Evolutionary conservation across 2,113 vertebrate species (phyloP).

Genomic region (Rhinolophus sinicus): DNA sequence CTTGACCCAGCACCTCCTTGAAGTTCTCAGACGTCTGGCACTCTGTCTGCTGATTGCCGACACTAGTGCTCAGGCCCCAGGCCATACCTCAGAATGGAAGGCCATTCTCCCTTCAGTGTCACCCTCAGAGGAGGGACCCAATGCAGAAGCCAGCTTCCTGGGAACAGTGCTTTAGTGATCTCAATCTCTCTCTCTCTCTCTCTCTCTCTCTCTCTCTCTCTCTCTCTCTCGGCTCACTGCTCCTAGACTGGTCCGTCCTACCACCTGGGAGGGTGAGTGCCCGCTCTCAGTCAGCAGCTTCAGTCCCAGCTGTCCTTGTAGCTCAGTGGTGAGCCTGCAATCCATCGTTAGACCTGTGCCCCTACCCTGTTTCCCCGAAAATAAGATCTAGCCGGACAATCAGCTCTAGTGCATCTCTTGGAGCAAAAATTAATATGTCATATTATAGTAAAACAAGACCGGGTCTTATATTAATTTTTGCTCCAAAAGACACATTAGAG

Average conservation of each 20-base stretch:
- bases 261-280: no score
- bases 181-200: no score
- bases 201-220: no score
- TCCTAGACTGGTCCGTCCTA: not conserved
- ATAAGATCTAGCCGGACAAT: no score
- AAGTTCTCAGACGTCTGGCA: not conserved
- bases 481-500: no score
- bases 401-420: no score
- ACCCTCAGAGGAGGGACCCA: not conserved
- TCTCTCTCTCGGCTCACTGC: not conserved
- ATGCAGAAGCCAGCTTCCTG: not conserved
- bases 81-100: not conserved
- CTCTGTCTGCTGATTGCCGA: not conserved
- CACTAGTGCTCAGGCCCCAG: not conserved
- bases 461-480: no score
- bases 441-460: no score
- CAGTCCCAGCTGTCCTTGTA: not conserved
- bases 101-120: not conserved
- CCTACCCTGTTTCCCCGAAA: no score
- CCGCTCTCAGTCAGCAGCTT: not conserved
- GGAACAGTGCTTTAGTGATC: not conserved
- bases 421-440: no score
- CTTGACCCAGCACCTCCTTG: rapidly evolving
- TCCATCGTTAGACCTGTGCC: not conserved
- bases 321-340: not conserved